Percentiles rank a stretch among this genome's conserved stretches.
Evolutionary conservation across 1,140 invertebrate genomes (phyloP).

Genomic region (Ips nitidus): DNA sequence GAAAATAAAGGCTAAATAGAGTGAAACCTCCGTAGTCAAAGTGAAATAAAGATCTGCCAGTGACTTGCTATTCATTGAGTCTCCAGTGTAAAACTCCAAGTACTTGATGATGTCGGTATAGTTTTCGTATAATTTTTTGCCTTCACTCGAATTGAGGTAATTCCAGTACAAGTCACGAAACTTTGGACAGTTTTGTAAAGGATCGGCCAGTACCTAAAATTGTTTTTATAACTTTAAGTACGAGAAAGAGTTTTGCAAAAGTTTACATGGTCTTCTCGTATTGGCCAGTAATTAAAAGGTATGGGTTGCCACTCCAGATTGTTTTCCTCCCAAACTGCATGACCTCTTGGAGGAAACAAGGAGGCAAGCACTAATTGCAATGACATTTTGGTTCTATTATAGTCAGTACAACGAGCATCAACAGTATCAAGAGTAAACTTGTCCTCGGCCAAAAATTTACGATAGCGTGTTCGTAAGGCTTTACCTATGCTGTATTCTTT

Average conservation of each 20-base stretch:
- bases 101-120: conserved; percentile 26
- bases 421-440: conserved; percentile 51
- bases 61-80: conserved; percentile 25
- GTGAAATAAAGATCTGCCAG: conserved; percentile 39
- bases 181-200: conserved; percentile 34
- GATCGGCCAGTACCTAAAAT: conserved; percentile 38
- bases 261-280: conserved; percentile 30
- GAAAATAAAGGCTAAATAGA: not conserved
- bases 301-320: conserved; percentile 82
- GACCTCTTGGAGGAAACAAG: conserved; percentile 71
- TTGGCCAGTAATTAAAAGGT: conserved; percentile 59
- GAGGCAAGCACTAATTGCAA: conserved; percentile 75
- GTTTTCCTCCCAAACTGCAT: conserved; percentile 67
- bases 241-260: not conserved
- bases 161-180: conserved; percentile 30
- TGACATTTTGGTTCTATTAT: conserved; percentile 62
- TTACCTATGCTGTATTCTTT: conserved; percentile 63
- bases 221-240: not conserved
- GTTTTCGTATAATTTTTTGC: conserved; percentile 33
- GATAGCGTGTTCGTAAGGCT: conserved; percentile 63
- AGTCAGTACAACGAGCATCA: conserved; percentile 45
- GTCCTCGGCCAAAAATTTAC: conserved; percentile 63
- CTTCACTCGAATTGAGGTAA: conserved; percentile 34
- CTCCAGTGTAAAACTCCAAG: conserved; percentile 29
- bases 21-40: conserved; percentile 34